A percentile compares a stretch with the other conserved stretches of the same genome.
phyloP scores from a whole-genome alignment of 1,140 invertebrate genomes.

The Penaeus vannamei region DNA sequence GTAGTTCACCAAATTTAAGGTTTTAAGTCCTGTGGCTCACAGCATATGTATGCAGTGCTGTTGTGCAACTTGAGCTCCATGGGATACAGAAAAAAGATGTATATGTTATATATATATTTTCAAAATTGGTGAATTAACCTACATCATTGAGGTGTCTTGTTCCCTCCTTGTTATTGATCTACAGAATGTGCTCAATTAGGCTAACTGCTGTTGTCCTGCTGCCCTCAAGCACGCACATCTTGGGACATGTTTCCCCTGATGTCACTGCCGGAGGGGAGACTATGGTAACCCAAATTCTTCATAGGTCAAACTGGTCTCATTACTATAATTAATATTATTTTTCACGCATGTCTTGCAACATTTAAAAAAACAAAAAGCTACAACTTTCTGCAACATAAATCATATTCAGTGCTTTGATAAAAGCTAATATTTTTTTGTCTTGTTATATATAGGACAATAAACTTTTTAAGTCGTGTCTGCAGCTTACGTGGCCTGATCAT shows the following conservation, averaged over 20 bases:
- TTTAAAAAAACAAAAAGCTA: too few species aligned
- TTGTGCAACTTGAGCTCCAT: slow-evolving; percentile 49
- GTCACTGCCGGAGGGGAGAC: slow-evolving; percentile 53
- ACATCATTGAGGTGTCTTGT: slow-evolving; percentile 65
- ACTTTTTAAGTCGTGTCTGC: slow-evolving; percentile 54
- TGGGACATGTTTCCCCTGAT: slow-evolving; percentile 8
- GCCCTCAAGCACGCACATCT: slow-evolving; percentile 52
- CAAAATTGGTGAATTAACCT: slow-evolving; percentile 65
- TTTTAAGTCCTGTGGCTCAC: slow-evolving; percentile 44
- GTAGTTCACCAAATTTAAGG: slow-evolving; percentile 59
- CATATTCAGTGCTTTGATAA: slow-evolving; percentile 58
- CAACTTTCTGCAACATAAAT: slow-evolving; percentile 47
- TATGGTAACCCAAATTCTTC: slow-evolving; percentile 64
- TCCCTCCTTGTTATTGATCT: slow-evolving; percentile 66
- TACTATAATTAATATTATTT: not conserved
- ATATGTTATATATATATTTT: slow-evolving; percentile 65
- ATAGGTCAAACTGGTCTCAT: slow-evolving; percentile 59
- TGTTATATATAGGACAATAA: slow-evolving; percentile 53
- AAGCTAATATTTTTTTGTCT: slow-evolving; percentile 37
- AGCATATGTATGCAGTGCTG: slow-evolving; percentile 47
- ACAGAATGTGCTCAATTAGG: slow-evolving; percentile 66
- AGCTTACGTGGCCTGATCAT: slow-evolving; percentile 56
- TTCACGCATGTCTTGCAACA: slow-evolving; percentile 57
- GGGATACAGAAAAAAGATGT: slow-evolving; percentile 39
- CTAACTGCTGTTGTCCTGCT: slow-evolving; percentile 62